Conservation (phyloP, 2,888 invertebrate species). For the Drosophila pseudotakahashii region DNA sequence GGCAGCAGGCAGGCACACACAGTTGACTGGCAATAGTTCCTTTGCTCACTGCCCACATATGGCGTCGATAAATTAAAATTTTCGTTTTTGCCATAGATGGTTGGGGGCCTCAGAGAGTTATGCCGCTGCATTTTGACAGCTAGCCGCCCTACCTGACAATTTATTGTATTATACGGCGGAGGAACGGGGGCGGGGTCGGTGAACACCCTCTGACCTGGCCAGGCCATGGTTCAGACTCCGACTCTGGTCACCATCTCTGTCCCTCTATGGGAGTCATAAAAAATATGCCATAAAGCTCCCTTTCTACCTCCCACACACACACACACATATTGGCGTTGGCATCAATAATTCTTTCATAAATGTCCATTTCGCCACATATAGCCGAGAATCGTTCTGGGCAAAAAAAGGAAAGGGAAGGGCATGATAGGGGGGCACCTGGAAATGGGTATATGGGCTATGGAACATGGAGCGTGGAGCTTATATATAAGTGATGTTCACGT, state of each 20-base stretch:
- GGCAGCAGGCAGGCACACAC: constrained; percentile 20
- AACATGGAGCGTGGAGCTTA: constrained; percentile 16
- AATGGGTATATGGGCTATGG: not conserved
- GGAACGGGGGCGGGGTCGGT: constrained; percentile 32
- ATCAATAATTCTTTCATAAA: constrained; percentile 82
- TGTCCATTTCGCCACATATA: constrained; percentile 82
- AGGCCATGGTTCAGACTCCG: constrained; percentile 35
- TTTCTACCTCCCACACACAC: constrained; percentile 16
- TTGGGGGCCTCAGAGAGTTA: constrained; percentile 39
- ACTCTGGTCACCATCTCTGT: constrained; percentile 32
- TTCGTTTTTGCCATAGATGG: constrained; percentile 49
- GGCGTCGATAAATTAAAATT: constrained; percentile 84
- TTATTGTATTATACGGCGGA: constrained; percentile 75
- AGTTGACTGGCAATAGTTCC: constrained; percentile 61
- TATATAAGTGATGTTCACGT: constrained; percentile 70
- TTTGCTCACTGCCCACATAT: constrained; percentile 77
- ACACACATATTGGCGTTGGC: constrained; percentile 60
- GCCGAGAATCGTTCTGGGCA: constrained; percentile 58
- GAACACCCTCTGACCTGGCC: constrained; percentile 53
- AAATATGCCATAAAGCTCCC: constrained; percentile 71
- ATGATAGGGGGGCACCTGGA: constrained; percentile 6
- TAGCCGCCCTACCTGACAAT: constrained; percentile 74
- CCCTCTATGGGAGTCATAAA: constrained; percentile 60
- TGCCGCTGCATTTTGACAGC: constrained; percentile 74
- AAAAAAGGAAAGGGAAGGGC: not conserved